phyloP scores from a whole-genome alignment of 2,888 invertebrate genomes.

The Apamea sordens region DNA sequence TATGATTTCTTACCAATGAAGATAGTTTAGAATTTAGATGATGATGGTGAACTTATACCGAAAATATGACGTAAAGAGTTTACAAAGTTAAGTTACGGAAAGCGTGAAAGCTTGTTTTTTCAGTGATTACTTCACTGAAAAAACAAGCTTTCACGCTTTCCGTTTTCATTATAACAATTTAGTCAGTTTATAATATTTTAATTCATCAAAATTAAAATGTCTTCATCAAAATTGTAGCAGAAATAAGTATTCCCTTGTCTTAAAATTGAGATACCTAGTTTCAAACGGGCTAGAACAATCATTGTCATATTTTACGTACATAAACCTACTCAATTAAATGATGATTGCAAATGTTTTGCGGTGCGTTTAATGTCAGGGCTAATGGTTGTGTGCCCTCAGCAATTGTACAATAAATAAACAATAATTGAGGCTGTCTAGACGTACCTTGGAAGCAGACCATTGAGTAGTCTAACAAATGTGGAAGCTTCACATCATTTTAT shows the following conservation, averaged over 20 bases:
- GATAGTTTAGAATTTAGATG: conserved; percentile 10
- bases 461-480: not conserved
- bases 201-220: not conserved
- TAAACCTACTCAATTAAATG: conserved; percentile 14
- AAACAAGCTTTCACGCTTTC: not conserved
- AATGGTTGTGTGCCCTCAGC: conserved; percentile 30
- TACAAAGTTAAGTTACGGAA: not conserved
- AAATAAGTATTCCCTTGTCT: not conserved
- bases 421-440: conserved; percentile 25
- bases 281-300: not conserved
- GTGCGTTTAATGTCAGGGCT: conserved; percentile 48
- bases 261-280: not conserved
- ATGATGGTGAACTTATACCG: not conserved
- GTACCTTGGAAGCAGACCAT: conserved; percentile 11
- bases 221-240: not conserved
- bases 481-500: conserved; percentile 3
- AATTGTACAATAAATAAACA: conserved; percentile 34
- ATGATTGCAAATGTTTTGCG: conserved; percentile 31
- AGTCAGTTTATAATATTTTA: not conserved
- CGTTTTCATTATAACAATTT: not conserved
- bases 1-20: conserved; percentile 10
- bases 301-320: conserved; percentile 14
- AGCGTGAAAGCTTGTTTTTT: too few relatives aligned
- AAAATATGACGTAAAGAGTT: not conserved
- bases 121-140: not conserved